Base-by-base conservation (phyloP, 2,888 invertebrate genomes). In the Iselma pallidipennis region DNA sequence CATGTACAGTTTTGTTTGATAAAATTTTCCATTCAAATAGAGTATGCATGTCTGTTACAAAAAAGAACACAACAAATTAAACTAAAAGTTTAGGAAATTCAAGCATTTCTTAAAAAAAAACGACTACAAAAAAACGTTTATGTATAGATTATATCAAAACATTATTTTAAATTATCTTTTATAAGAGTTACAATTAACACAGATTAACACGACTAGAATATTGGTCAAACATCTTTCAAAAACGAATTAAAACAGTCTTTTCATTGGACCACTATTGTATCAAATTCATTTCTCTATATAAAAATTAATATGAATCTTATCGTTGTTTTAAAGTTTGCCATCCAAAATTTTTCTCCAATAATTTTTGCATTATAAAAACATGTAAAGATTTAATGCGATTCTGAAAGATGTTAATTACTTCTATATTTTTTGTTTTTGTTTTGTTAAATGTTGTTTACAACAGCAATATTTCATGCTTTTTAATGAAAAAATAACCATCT, bases 21-120 rank as follows among this genome's bases (percentile, higher is more conserved):
- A 37, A 37, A 37, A 37, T 16, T 7, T 16, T 37, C 19, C 9
- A 16, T 37, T 16, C 6, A 37, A 37, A 37, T 76, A 76, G 76
- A 73, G 76, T 76, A 77, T 76, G 77, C 77, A 77, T 76, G 76
- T 74, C 57, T 55, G 29, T 33, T 59, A 4, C 14, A 54, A 60
- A 60, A 51, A 42, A 14, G 16, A 5, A 37, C 2, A 2, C 6
- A 9, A 14, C 16, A 14, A 33, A 33, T 33, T n/a, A 33, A 33
- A 33, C 14, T 4, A 33, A 33, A n/a, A n/a, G 31, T 14, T n/a
- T 33, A 4, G n/a, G n/a, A n/a, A n/a, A n/a, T n/a, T n/a, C n/a
- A n/a, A n/a, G n/a, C n/a, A n/a, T n/a, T n/a, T n/a, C n/a, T n/a
- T 61, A 62, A 59, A 51, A 51, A 49, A 52, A 59, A 59, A 61